phyloP scores from a whole-genome alignment of 2,888 invertebrate species.

The Yponomeuta evonymella region DNA sequence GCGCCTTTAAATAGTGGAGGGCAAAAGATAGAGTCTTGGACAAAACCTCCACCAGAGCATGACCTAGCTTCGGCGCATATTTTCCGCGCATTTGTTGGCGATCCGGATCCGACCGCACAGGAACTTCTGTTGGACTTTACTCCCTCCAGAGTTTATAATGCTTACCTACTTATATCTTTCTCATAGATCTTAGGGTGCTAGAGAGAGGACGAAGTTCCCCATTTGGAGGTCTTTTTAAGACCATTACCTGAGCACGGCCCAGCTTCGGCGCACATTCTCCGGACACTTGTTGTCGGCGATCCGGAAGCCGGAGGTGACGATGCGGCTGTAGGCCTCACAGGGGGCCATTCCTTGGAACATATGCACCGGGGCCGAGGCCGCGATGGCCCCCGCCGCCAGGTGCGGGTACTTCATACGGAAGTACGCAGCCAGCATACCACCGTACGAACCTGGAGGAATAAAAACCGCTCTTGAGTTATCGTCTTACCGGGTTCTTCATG shows the following conservation, averaged over 20 bases:
- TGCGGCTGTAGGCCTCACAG: conserved; percentile 85
- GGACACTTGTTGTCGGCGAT: conserved; percentile 77
- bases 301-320: conserved; percentile 86
- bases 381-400: conserved; percentile 89
- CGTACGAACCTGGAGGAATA: conserved; percentile 89
- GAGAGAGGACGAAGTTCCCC: too few species aligned
- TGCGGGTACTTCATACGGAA: conserved; percentile 97
- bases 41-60: conserved; percentile 77
- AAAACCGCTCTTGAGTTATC: neutral
- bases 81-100: conserved; percentile 76
- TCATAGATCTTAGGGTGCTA: neutral
- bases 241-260: conserved; percentile 82
- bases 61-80: conserved; percentile 87
- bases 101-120: too few species aligned
- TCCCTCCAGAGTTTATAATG: too few species aligned
- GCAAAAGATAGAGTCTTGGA: too few species aligned
- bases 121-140: too few species aligned
- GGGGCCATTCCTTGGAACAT: conserved; percentile 88
- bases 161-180: too few species aligned
- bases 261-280: conserved; percentile 84
- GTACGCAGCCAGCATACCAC: conserved; percentile 98
- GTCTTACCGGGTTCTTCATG: too few species aligned
- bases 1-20: too few species aligned
- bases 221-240: too few species aligned
- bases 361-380: conserved; percentile 93